Base-by-base conservation (phyloP, 2,113 vertebrate species). In the Apaloderma vittatum region DNA sequence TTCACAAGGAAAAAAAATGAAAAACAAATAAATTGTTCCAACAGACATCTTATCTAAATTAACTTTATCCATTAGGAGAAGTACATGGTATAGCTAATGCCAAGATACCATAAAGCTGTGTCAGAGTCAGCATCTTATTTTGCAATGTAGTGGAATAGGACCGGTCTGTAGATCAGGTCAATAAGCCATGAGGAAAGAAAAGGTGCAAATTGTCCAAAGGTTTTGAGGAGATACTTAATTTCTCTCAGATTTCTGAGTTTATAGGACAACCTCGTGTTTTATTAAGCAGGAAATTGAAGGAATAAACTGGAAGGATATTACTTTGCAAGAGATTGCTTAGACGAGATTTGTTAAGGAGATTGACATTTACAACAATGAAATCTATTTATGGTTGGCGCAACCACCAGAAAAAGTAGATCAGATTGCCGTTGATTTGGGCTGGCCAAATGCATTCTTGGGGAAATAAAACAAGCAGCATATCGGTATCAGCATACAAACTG, bases 401-500 rank as follows among this genome's bases (percentile, higher is more conserved):
- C 83, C 93, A 70, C 30, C 21, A 88, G 43, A 59, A 57, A 81
- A 91, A 88, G 72, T 67, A 73, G 43, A 92, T 58, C 72, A 93
- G 71, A 67, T 95, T 90, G 72, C 52, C 86, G 94, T 58, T 93
- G 96, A 97, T 97, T 89, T 82, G 78, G 70, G 79, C 26, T 75
- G 66, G 75, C 73, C 94, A 82, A 93, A 85, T 55, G n/a, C 63
- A 77, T 93, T 90, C 92, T 83, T 68, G 75, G 91, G 91, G 82
- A 93, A 96, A 97, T 80, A 30, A 97, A 93, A 95, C 73, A 90
- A 95, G 80, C 12, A 43, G 23, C 2, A 1, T 77, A 45, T 93
- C 14, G 3, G 20, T 84, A 86, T 94, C 95, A 87, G 82, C 72
- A 46, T 46, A 94, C 61, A 37, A 36, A 16, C 52, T 80, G 68